Evolutionary conservation across 53 echinoderm and acorn worm genomes (phyloP).

Genomic region (Paelopatides confundens): DNA sequence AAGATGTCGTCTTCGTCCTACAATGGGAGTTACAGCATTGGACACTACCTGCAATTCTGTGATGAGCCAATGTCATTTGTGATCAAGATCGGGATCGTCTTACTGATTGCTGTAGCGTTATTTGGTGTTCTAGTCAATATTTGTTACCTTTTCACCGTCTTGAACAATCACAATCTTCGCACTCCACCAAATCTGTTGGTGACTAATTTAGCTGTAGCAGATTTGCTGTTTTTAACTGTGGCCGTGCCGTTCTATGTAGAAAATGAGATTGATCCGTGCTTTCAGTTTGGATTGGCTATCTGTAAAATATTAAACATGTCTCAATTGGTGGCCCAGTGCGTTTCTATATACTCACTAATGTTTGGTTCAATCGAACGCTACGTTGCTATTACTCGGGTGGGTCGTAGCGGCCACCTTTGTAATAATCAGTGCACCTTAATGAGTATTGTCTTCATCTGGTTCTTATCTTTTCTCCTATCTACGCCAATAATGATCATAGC

Average conservation of each 20-base stretch:
- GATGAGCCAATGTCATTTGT: neutral
- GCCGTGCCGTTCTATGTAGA: conserved; percentile 73
- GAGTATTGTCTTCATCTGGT: conserved; percentile 73
- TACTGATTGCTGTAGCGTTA: conserved; percentile 47
- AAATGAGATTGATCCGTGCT: conserved; percentile 70
- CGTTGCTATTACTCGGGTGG: conserved; percentile 74
- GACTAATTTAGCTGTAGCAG: conserved; percentile 79
- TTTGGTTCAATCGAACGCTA: conserved; percentile 82
- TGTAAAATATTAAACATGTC: conserved; percentile 75
- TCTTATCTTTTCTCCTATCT: conserved; percentile 68
- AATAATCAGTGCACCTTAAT: conserved; percentile 55
- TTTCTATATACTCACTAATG: conserved; percentile 79
- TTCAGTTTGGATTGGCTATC: conserved; percentile 54
- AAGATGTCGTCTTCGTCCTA: neutral
- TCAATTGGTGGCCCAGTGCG: conserved; percentile 79
- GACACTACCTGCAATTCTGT: neutral
- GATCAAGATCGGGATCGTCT: conserved; percentile 30
- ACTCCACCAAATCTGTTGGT: conserved; percentile 84
- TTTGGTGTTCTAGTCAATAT: conserved; percentile 77
- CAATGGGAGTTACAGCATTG: neutral
- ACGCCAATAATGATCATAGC: conserved; percentile 66
- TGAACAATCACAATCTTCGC: conserved; percentile 66
- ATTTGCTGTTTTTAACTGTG: conserved; percentile 74
- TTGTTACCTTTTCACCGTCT: conserved; percentile 66
- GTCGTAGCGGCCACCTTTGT: conserved; percentile 55